phyloP scores from a whole-genome alignment of 2,113 vertebrate species.

The Maccullochella peelii region DNA sequence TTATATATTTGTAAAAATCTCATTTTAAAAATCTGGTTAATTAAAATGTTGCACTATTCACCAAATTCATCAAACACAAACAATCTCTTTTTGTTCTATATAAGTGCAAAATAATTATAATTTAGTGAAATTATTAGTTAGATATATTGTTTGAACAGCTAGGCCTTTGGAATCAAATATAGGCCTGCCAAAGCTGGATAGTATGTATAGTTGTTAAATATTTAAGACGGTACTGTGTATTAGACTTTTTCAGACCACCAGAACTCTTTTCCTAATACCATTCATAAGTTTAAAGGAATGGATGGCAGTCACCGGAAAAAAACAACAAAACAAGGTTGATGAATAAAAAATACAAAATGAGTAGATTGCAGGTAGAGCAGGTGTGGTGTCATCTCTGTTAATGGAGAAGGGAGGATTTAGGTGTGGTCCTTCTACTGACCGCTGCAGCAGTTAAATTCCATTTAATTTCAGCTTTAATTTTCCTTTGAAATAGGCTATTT shows the following conservation, averaged over 20 bases:
- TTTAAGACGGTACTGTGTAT: background rate
- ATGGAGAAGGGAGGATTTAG: slow-evolving; percentile 25
- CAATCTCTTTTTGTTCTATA: background rate
- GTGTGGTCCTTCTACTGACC: slow-evolving; percentile 14
- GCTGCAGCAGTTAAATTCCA: background rate
- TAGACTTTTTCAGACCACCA: background rate
- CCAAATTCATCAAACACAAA: background rate
- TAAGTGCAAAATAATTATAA: background rate
- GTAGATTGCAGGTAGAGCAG: background rate
- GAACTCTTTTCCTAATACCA: too few species aligned
- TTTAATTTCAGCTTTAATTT: slow-evolving; percentile 39
- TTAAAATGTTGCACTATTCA: background rate
- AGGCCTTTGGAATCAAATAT: background rate
- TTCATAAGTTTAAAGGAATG: background rate
- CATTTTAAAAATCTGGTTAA: too few species aligned
- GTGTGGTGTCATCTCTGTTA: slow-evolving; percentile 13
- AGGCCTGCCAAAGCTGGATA: background rate
- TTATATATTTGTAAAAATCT: background rate
- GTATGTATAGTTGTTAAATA: background rate
- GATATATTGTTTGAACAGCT: background rate
- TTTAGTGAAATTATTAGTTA: background rate
- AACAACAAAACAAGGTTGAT: background rate
- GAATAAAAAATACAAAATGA: background rate
- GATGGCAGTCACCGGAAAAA: background rate
- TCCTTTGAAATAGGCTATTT: slow-evolving; percentile 1